Conservation (phyloP, 2,113 vertebrate genomes). For the Neotoma lepida region DNA sequence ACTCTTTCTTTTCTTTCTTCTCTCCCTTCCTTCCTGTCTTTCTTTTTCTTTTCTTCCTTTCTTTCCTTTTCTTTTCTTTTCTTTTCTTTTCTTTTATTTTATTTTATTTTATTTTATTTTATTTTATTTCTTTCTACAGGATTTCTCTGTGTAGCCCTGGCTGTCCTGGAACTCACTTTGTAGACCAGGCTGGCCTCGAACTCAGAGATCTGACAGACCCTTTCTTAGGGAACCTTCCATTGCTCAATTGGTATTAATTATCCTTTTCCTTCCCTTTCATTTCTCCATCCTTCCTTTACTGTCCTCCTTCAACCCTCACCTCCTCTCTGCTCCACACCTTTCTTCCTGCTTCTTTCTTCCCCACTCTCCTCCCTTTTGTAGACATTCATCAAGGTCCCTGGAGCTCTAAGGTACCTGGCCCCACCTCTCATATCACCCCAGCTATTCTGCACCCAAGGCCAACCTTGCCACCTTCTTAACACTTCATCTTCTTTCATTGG, state of each 20-base stretch:
- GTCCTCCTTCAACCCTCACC: background rate
- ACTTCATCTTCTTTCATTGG: slow-evolving; percentile 41
- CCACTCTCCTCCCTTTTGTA: background rate
- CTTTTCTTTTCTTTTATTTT: no score
- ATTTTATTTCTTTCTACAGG: background rate
- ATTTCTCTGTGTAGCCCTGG: background rate
- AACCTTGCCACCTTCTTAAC: slow-evolving; percentile 4
- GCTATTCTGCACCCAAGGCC: background rate
- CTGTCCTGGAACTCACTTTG: background rate
- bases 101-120: no score
- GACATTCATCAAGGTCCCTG: background rate
- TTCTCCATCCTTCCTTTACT: background rate
- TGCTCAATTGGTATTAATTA: background rate
- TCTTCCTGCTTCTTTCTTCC: background rate
- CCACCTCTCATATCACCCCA: background rate
- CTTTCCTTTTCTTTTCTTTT: no score
- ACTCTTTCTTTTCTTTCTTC: background rate
- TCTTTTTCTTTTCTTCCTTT: background rate
- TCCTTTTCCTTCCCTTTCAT: background rate
- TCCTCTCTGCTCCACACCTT: background rate
- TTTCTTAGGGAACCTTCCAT: background rate
- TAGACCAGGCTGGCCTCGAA: background rate
- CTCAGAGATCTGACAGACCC: background rate
- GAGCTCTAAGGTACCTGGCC: background rate
- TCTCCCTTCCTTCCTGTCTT: no score